Conservation (phyloP, 2,888 invertebrate species). For the Alloplasta piceator region DNA sequence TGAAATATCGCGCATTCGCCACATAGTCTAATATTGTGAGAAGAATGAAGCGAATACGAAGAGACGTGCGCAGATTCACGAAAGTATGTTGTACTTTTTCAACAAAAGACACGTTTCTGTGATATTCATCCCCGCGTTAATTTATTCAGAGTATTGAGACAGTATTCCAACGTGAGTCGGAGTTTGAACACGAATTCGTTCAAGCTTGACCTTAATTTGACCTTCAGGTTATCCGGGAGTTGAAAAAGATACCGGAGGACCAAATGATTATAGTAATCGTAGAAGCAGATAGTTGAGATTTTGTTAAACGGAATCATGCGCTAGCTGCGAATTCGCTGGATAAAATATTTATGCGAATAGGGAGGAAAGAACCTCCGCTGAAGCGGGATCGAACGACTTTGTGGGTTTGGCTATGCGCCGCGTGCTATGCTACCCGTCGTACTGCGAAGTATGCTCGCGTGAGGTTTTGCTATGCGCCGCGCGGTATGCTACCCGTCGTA, state of each 20-base stretch:
- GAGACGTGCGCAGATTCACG: slow-evolving; percentile 69
- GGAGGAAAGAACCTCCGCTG: slow-evolving; percentile 3
- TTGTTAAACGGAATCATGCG: no score
- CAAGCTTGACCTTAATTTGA: no score
- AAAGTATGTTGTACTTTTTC: slow-evolving; percentile 37
- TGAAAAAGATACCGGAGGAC: no score
- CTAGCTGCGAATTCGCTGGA: no score
- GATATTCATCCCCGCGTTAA: slow-evolving; percentile 33
- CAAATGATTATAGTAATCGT: no score
- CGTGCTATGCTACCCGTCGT: slow-evolving; percentile 51
- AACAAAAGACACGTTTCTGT: not conserved
- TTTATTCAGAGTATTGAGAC: slow-evolving; percentile 2
- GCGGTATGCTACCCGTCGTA: slow-evolving; percentile 49
- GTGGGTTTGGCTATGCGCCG: slow-evolving; percentile 40
- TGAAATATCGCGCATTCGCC: slow-evolving; percentile 71
- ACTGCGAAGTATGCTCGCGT: slow-evolving; percentile 75
- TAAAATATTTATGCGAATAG: no score
- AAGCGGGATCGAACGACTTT: no score
- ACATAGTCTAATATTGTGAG: slow-evolving; percentile 21
- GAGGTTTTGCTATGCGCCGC: slow-evolving; percentile 70
- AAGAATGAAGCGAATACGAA: slow-evolving; percentile 28
- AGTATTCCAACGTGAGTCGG: not conserved
- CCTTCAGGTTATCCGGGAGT: no score
- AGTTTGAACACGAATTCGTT: no score
- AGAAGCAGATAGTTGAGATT: no score